These are phyloP conservation scores for Bombus picipes DNA, from an alignment of 1,140 invertebrate genomes.

Conservation along the genomic window DNA sequence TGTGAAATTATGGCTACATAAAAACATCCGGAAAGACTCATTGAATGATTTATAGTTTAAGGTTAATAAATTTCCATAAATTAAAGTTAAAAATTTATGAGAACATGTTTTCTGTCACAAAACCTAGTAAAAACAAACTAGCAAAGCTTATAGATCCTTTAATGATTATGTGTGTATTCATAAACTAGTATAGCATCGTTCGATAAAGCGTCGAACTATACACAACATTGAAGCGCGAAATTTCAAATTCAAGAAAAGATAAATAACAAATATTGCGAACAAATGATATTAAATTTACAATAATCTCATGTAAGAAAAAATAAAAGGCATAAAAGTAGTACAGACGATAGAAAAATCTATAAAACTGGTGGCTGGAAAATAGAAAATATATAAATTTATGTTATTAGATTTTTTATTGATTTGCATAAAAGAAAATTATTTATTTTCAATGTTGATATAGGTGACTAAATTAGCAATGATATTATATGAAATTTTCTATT, in stretches of 20 bases:
- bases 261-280: background rate
- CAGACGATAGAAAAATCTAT: background rate
- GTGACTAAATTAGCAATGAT: background rate
- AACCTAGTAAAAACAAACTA: background rate
- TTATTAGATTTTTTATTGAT: background rate
- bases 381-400: background rate
- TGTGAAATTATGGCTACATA: background rate
- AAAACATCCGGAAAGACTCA: background rate
- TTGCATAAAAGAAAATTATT: background rate
- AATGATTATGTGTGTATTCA: too few species aligned
- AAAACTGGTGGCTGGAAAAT: background rate
- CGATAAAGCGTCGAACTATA: background rate
- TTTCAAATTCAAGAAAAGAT: background rate
- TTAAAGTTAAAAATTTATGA: background rate
- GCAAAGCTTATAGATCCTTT: background rate
- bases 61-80: background rate
- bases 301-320: background rate
- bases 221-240: background rate
- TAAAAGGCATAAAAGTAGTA: background rate
- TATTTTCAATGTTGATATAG: background rate
- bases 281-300: background rate
- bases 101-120: background rate
- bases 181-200: background rate
- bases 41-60: background rate
- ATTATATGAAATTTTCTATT: background rate